Base-by-base conservation (phyloP, 2,113 vertebrate genomes). In the Hippocampus barbouri region DNA sequence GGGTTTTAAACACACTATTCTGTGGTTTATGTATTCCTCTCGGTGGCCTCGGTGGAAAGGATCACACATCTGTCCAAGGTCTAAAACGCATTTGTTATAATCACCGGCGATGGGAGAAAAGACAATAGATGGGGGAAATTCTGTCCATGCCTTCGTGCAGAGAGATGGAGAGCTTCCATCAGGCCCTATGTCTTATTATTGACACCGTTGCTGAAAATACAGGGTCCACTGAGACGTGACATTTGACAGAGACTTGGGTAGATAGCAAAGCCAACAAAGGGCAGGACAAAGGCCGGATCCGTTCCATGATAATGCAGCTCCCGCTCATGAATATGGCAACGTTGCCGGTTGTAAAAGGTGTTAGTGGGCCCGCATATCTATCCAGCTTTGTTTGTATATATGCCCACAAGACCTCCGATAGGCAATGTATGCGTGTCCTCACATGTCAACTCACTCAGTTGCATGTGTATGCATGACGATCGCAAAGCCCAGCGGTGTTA, bases 161-260 rank as follows among this genome's bases (percentile, higher is more conserved):
- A 78, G 80, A 51, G 79, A 64, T 74, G 68, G 30, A 70, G 51
- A 23, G 76, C 80, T 80, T 81, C 83, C 74, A 80, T 85, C 34
- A 82, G 88, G 76, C 77, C 83, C 86, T 85, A 89, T 77, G 76
- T 81, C 78, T 85, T 68, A 87, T 90, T 91, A 91, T 91, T 92
- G 91, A 92, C 88, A 87, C 14, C 86, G 88, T 87, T 76, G 86
- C 87, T 88, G 79, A 86, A 89, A 88, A 90, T 85, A 86, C 76
- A 77, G 63, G 61, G 79, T 84, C 92, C 75, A 68, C 66, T 16
- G 92, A 90, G 91, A 90, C 79, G 54, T 92, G 92, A 89, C 92
- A 93, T 93, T 93, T 93, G 79, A 87, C 64, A 59, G 79, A 77
- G 60, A 73, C 72, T 69, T 66, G 77, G 79, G 65, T 80, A 34